phyloP scores from a whole-genome alignment of 2,113 vertebrate species.

The Sitta europaea region DNA sequence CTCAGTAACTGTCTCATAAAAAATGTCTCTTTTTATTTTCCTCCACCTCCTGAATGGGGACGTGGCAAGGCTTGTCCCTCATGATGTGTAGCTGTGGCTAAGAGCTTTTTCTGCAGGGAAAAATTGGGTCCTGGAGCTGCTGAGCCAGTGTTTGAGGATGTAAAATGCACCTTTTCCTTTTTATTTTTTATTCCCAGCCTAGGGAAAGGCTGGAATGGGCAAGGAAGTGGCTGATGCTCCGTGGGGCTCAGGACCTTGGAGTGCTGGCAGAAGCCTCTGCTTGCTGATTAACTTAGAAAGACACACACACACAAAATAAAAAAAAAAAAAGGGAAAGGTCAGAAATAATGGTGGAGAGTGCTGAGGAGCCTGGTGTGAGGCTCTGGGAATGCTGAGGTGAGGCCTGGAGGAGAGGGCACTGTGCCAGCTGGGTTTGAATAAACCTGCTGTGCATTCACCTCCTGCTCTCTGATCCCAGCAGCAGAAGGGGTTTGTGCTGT shows the following conservation, averaged over 20 bases:
- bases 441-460: neutral
- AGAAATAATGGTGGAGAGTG: neutral
- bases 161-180: neutral
- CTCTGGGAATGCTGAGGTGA: neutral
- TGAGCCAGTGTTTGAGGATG: neutral
- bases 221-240: neutral
- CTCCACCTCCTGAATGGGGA: neutral
- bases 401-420: neutral
- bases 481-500: neutral
- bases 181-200: rapidly evolving
- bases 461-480: neutral
- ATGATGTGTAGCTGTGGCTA: neutral
- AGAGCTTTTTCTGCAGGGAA: neutral
- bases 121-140: neutral
- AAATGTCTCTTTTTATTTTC: neutral
- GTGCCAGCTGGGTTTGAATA: neutral
- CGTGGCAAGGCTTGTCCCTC: neutral
- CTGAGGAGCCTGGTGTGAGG: neutral
- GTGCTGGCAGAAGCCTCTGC: neutral
- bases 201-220: neutral
- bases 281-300: neutral
- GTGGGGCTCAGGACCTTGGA: neutral
- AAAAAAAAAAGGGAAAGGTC: neutral
- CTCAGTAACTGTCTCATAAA: constrained; percentile 1
- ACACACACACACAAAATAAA: too few relatives aligned